Base-by-base conservation (phyloP, 2,888 invertebrate species). In the Salticus scenicus region DNA sequence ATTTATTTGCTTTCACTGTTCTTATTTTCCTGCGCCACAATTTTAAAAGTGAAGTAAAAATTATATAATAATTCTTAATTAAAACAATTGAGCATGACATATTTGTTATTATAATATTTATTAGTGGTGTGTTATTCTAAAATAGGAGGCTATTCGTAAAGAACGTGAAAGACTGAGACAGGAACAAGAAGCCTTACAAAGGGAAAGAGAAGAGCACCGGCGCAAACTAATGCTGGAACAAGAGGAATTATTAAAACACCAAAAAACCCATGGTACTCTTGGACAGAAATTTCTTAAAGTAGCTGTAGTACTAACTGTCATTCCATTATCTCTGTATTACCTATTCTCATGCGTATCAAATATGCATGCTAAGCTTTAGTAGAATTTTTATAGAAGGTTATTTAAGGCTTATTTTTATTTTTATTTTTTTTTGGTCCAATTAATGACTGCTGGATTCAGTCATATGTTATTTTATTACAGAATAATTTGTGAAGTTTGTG, bases 161-260 rank as follows among this genome's bases (percentile, higher is more conserved):
- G 89, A 89, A 76, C 84, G 87, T 63, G 88, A 89, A 30, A 84
- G 88, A 28, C 72, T 89, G 1, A 75, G 88, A 24, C 72, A 82
- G 72, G 88, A 89, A 24, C 89, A 89, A 64, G 89, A 89, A 82
- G 87, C 79, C 12, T 76, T 87, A 30, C 79, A 83, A 42, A 74
- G 76, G 14, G 80, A 87, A 37, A 24, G 83, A 73, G 87, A 87
- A 33, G 87, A 87, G 31, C 81, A 87, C 64, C 66, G 84, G 41
- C 79, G 57, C 28, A 82, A 87, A 66, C 51, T 87, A 1, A 27
- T 77, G 27, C 75, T 42, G 33, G 87, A 87, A 33, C 82, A 87
- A 69, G 77, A 84, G 27, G 78, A 86, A 20, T 28, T 80, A 10
- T 14, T 47, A 51, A 86, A 80, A 76, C 63, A 67, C 17, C 86